Evolutionary conservation across 2,113 vertebrate genomes (phyloP).

Genomic region (Sander vitreus): DNA sequence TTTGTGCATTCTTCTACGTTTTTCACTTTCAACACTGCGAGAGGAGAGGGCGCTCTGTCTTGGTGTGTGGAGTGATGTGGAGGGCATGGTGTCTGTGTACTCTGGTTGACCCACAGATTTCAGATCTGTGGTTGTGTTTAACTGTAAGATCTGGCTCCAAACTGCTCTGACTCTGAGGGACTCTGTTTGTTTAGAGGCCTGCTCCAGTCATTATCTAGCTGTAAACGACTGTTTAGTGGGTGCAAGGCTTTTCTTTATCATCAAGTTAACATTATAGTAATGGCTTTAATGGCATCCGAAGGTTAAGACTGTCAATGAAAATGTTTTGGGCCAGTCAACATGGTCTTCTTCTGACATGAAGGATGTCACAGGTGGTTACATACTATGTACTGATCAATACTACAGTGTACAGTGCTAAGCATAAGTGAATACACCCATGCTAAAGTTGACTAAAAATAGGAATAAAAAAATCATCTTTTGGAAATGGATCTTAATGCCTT

Average conservation of each 20-base stretch:
- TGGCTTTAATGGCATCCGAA: neutral
- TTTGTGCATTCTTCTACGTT: conserved; percentile 34
- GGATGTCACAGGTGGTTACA: neutral
- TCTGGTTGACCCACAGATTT: conserved; percentile 56
- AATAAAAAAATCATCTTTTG: too few species aligned
- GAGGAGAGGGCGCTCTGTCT: conserved; percentile 35
- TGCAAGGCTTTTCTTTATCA: neutral
- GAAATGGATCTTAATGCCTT: too few species aligned
- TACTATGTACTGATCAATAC: neutral
- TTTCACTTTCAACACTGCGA: conserved; percentile 10
- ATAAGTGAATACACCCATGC: too few species aligned
- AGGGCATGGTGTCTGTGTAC: conserved; percentile 55
- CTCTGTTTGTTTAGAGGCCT: neutral
- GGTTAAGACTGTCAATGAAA: neutral
- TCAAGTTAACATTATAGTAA: neutral
- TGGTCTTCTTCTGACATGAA: neutral
- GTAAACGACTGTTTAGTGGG: neutral
- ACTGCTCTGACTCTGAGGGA: neutral
- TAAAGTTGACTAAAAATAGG: too few species aligned
- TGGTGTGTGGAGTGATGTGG: conserved; percentile 50
- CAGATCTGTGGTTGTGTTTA: conserved; percentile 40
- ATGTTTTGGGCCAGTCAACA: neutral
- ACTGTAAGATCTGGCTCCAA: conserved; percentile 31
- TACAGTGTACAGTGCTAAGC: neutral
- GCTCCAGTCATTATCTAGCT: conserved; percentile 14